Evolutionary conservation across 2,113 vertebrate genomes (phyloP).

Genomic region (Emydura subglobosa): DNA sequence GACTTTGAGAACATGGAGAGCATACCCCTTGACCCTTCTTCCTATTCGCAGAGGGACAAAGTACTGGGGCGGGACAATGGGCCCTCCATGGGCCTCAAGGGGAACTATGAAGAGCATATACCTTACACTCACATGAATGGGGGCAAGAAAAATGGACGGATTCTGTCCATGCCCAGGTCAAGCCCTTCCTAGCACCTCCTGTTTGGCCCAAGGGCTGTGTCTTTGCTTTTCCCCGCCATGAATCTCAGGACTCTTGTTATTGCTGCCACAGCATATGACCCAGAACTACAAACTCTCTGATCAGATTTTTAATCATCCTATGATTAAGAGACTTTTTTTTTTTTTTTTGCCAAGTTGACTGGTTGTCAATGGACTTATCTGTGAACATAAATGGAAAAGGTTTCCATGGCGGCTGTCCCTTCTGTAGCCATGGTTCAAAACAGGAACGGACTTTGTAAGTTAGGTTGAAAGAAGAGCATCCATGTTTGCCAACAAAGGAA

Average conservation of each 20-base stretch:
- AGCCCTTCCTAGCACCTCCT: slow-evolving; percentile 92
- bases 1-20: slow-evolving; percentile 99
- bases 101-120: slow-evolving; percentile 93
- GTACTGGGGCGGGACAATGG: slow-evolving; percentile 85
- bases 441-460: slow-evolving; percentile 80
- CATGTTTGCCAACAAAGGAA: slow-evolving; percentile 23
- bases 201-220: neutral
- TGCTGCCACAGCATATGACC: slow-evolving; percentile 81
- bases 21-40: slow-evolving; percentile 94
- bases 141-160: slow-evolving; percentile 95
- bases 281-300: slow-evolving; percentile 56
- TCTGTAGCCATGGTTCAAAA: slow-evolving; percentile 65
- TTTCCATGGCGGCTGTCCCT: slow-evolving; percentile 76
- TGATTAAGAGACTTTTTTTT: slow-evolving; percentile 2
- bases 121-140: slow-evolving; percentile 99
- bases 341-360: slow-evolving; percentile 81
- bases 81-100: slow-evolving; percentile 86
- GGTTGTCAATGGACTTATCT: slow-evolving; percentile 83
- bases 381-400: slow-evolving; percentile 85
- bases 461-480: slow-evolving; percentile 25
- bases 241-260: slow-evolving; percentile 92
- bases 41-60: slow-evolving; percentile 90
- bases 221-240: slow-evolving; percentile 77
- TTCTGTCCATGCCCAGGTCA: slow-evolving; percentile 91
- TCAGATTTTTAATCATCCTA: slow-evolving; percentile 63